Conservation (phyloP, 2,113 vertebrate species). For the Perccottus glenii region DNA sequence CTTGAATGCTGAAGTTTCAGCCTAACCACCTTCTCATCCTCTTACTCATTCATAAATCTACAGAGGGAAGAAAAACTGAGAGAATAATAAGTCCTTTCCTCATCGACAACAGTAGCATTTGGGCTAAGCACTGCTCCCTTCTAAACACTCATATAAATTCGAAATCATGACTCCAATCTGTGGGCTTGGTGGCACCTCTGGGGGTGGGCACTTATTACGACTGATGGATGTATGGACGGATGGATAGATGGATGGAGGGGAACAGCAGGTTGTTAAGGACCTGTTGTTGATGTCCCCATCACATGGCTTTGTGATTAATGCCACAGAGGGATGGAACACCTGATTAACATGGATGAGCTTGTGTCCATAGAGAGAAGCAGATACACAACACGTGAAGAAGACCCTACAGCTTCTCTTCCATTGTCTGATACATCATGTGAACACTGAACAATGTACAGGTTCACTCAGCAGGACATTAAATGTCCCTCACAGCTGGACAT, state of each 20-base stretch:
- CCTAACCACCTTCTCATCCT: constrained; percentile 10
- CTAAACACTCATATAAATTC: constrained; percentile 88
- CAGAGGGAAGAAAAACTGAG: constrained; percentile 36
- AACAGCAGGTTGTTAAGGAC: constrained; percentile 59
- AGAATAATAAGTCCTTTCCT: constrained; percentile 69
- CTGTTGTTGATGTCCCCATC: constrained; percentile 62
- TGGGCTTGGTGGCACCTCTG: constrained; percentile 28
- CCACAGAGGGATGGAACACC: constrained; percentile 37
- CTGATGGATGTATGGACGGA: constrained; percentile 44
- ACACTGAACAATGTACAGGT: constrained; percentile 6
- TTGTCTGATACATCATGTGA: constrained; percentile 9
- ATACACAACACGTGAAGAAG: neutral
- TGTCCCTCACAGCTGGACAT: constrained; percentile 5
- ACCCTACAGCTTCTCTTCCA: neutral
- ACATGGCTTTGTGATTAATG: constrained; percentile 67
- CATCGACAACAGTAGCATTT: constrained; percentile 55
- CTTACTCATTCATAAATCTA: constrained; percentile 43
- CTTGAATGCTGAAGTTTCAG: constrained; percentile 17
- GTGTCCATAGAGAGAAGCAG: constrained; percentile 43
- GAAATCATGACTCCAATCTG: constrained; percentile 77
- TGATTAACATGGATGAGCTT: constrained; percentile 82
- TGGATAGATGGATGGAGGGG: constrained; percentile 9
- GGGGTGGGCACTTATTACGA: constrained; percentile 68
- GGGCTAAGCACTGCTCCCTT: constrained; percentile 32
- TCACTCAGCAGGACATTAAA: constrained; percentile 12